Evolutionary conservation across 2,888 invertebrate species (phyloP), one percentile per base, ranked within the genome.

Genomic region (Lepidocyrtoides sp.): DNA sequence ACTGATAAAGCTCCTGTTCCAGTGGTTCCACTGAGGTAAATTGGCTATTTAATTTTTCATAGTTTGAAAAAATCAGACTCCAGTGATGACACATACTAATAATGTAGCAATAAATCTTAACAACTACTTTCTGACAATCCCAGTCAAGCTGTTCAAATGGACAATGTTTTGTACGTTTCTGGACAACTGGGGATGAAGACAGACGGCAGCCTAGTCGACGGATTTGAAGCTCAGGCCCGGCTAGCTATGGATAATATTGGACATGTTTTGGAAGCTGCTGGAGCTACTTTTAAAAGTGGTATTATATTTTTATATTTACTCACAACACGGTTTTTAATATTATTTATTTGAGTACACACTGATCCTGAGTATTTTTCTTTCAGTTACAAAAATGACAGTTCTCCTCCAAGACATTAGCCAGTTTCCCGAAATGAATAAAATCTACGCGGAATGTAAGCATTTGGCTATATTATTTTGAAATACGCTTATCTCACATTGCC

Each of bases 111-210:
- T n/a, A 57, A 57, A 4, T 7, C 12, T 77, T 2, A 77, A 26
- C 8, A 26, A 14, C n/a, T 44, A n/a, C 17, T 36, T 36, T 36
- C 36, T 82, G 0, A 36, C 23, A 41, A 41, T 63, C 36, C 0
- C 44, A 98, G 98, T 95, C 98, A 98, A 96, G 98, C 98, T n/a
- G 97, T 98, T 69, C 96, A 97, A 89, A 97, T 97, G 63, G 97
- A 97, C 95, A 96, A 97, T 91, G 98, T 98, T 0, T 96, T 99
- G 51, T 99, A 98, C 95, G 96, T 98, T 51, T 98, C 98, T 5
- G 99, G 99, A 54, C 97, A 98, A 89, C 95, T 99, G 87, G 99
- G 98, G 0, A 95, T 98, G 95, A 97, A 98, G 94, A 97, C 97
- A 0, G 96, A 96, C 93, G 96, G 97, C 95, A 95, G 98, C 92